Evolutionary conservation across 1,140 invertebrate species (phyloP), one percentile per base, ranked within the genome.

Genomic region (Zaprionus lachaisei): DNA sequence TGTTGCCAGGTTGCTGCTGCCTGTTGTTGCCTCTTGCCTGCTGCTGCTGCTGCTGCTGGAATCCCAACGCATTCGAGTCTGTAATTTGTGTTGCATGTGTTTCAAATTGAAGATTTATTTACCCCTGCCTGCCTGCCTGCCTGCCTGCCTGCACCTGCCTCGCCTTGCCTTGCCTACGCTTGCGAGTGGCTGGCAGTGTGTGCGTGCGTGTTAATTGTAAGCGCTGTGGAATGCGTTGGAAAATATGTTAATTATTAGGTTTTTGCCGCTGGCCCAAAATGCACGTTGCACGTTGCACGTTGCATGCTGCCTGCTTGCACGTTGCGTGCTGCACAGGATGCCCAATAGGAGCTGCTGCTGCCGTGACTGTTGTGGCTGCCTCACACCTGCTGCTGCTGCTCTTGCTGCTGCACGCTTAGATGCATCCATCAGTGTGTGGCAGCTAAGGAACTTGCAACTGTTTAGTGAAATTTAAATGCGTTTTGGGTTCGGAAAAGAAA

Each of bases 101-200:
- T 90, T 90, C 85, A 90, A 90, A 91, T 90, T 90, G 81, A 91
- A 90, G 85, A 90, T 90, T 90, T 90, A 91, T 90, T 90, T 90
- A 64, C 81, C 63, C 77, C 20, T 20, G 20, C 20, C 20, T 20
- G 20, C 20, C 20, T 20, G 20, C 20, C 12, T 9, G 31, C 56
- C 51, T 9, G 41, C 44, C 24, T 69, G 17, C n/a, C 28, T 31
- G 14, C 58, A 15, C 28, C 17, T 49, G 41, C 38, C 34, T n/a
- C n/a, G 7, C 47, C 38, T 20, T 55, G n/a, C 24, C 26, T 17
- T 15, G 38, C 17, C 17, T n/a, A 15, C 38, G 47, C 28, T 49
- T 20, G 20, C 20, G 26, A 12, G 15, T 60, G 22, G 31, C 11
- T 47, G 22, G 37, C 41, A 44, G 38, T 71, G 22, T 72, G 62